phyloP scores from a whole-genome alignment of 2,888 invertebrate genomes.

The Chalcis sispes region DNA sequence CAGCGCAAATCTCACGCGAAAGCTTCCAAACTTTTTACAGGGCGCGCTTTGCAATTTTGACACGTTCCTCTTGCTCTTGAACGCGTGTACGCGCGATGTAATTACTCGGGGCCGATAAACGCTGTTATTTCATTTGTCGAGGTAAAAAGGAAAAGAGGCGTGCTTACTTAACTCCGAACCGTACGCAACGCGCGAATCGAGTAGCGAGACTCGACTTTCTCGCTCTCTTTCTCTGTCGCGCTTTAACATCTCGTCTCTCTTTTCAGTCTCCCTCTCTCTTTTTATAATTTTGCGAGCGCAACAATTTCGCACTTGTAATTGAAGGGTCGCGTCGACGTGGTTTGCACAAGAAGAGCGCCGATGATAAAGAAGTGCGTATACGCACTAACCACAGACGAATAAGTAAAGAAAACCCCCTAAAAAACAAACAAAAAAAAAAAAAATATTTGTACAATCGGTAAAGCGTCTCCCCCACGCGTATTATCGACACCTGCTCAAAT shows the following conservation, averaged over 20 bases:
- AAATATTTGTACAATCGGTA: conserved; percentile 53
- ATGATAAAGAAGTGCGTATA: conserved; percentile 46
- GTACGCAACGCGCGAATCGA: too few species aligned
- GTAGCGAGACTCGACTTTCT: background rate
- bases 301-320: conserved; percentile 45
- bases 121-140: conserved; percentile 59
- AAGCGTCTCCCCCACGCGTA: conserved; percentile 2
- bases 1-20: too few species aligned
- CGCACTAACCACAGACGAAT: background rate
- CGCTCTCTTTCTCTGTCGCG: conserved; percentile 38
- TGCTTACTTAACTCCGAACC: background rate
- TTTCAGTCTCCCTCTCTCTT: conserved; percentile 59
- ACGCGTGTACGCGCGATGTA: conserved; percentile 59
- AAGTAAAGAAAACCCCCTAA: conserved; percentile 14
- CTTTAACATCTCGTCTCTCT: conserved; percentile 56
- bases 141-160: conserved; percentile 15
- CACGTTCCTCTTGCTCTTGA: too few species aligned
- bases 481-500: conserved; percentile 57
- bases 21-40: too few species aligned
- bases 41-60: conserved; percentile 38
- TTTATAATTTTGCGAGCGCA: conserved; percentile 61
- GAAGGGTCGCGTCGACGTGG: conserved; percentile 61
- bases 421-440: too few species aligned
- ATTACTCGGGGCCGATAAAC: conserved; percentile 65
- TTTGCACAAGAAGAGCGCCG: too few species aligned